Base-by-base conservation (phyloP, 1,140 invertebrate genomes). In the Eriosoma lanigerum region DNA sequence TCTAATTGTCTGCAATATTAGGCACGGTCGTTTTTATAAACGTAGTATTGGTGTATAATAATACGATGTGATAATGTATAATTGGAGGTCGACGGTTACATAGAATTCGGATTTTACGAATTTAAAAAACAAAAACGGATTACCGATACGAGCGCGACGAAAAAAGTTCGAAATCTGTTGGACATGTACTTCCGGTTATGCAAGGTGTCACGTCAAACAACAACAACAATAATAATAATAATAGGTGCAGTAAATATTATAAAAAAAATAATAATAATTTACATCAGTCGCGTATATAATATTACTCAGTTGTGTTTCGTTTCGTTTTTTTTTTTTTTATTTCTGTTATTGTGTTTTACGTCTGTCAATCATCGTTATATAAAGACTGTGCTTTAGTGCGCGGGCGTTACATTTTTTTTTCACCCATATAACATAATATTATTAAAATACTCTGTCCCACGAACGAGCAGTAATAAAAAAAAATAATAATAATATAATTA, bases 301-400 rank as follows among this genome's bases (percentile, higher is more conserved):
- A 62, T 66, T 8, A 66, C 17, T 44, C 32, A n/a, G 19, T 66
- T n/a, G 5, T 44, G 32, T 66, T 26, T 29, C 26, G 26, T 78
- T 58, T 38, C 15, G 12, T 52, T 62, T 29, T 72, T 52, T 72
- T 52, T 72, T 44, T 26, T 60, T 46, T 48, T 21, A n/a, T 78
- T 60, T 46, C 48, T 21, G 29, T 78, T 78, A 52, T 52, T 72
- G 52, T 50, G 17, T 72, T 62, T 58, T 58, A 60, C 54, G 75
- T 60, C 75, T 78, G 75, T 78, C 75, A 60, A 78, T 78, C 75
- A 78, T 78, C 75, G 46, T 78, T 78, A 78, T 24, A 52, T 32
- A 38, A 29, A 72, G 6, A 26, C 15, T 78, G 50, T 62, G 19
- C 56, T 56, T 78, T 78, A 48, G 38, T 78, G 32, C 44, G 54